phyloP scores from a whole-genome alignment of 2,113 vertebrate species.

The Engraulis encrasicolus region DNA sequence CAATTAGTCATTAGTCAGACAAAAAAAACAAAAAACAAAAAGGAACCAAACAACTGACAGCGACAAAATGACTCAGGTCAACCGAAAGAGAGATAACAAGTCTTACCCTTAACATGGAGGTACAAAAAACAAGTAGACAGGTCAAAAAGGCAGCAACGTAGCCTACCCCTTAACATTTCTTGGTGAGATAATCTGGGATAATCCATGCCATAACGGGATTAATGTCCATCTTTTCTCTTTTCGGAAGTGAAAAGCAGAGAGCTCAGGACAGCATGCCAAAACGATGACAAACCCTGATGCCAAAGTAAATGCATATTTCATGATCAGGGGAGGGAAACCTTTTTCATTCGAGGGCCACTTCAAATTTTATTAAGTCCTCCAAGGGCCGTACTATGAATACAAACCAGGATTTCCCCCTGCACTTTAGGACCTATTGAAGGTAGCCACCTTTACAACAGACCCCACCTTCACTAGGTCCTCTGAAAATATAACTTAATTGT shows the following conservation, averaged over 20 bases:
- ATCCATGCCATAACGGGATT: background rate
- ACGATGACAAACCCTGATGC: background rate
- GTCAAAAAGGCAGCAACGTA: background rate
- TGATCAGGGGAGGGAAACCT: too few relatives aligned
- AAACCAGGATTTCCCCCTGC: too few relatives aligned
- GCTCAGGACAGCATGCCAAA: background rate
- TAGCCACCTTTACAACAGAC: too few relatives aligned
- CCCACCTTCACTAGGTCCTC: too few relatives aligned
- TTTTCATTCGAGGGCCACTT: too few relatives aligned
- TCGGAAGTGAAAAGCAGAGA: background rate
- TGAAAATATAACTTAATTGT: too few relatives aligned
- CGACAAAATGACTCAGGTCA: background rate
- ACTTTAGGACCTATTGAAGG: too few relatives aligned
- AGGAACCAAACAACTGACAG: background rate
- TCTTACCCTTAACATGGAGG: background rate
- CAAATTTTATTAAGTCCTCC: too few relatives aligned
- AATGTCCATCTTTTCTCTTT: background rate
- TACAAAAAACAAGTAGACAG: background rate
- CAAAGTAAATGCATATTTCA: too few relatives aligned
- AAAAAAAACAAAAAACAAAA: background rate
- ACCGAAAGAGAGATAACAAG: background rate
- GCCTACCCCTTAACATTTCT: background rate
- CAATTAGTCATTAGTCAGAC: background rate
- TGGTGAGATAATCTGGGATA: background rate
- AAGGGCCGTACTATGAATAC: too few relatives aligned